Base-by-base conservation (phyloP, 2,113 vertebrate genomes). In the Brienomyrus longianalis region DNA sequence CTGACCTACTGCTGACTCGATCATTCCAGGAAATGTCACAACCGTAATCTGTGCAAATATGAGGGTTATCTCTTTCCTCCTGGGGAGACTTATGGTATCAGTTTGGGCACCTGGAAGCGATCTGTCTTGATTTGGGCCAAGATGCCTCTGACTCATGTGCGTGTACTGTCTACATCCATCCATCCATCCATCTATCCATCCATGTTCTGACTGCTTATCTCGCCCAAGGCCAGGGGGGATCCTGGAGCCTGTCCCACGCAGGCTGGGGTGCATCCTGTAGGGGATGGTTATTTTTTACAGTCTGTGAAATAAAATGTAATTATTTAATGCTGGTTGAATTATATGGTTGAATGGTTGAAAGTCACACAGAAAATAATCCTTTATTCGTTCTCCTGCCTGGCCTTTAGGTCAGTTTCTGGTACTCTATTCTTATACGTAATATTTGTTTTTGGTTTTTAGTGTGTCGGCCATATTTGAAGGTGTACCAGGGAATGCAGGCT, bases 401-500 rank as follows among this genome's bases (percentile, higher is more conserved):
- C 19, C 7, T 86, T 45, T 21, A 45, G 23, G 23, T 86, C 23
- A 52, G 39, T 48, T 54, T 31, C 11, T 3, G 35, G 6, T 52
- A 31, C 48, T 27, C 15, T 50, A 43, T 23, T 54, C 84, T 17
- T 39, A 47, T 31, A 31, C 3, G 0, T 19, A 52, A 51, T 87
- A 1, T 0, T 51, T 35, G 15, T 35, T 9, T 62, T 39, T 91
- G 90, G 90, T 93, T 92, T 93, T 23, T 92, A 99, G 98, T 89
- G 5, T 98, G 96, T 88, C 94, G 94, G 59, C 96, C 97, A 47
- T 99, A 98, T 93, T 92, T 99, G 93, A 97, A 97, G 93, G 94
- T 99, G 86, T 99, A 99, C 94, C 97, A 98, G 92, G 97, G 95
- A 91, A 97, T 98, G 92, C 97, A 97, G 86, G 94, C 96, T 2